Percentiles rank a stretch among this genome's conserved stretches.
phyloP scores from a whole-genome alignment of 2,888 invertebrate species.

The Marronus borbonicus region DNA sequence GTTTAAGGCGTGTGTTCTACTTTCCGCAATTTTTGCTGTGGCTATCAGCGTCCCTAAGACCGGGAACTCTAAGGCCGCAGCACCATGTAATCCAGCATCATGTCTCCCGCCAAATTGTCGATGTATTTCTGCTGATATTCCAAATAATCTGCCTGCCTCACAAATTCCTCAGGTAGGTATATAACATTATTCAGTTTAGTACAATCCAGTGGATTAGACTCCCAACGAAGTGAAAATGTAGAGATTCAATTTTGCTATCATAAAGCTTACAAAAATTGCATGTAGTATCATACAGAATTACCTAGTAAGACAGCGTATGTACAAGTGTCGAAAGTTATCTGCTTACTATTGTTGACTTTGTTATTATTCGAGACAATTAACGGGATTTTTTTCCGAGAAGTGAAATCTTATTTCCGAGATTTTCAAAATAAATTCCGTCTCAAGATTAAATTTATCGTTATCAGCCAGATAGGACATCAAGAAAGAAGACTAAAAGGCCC shows the following conservation, averaged over 20 bases:
- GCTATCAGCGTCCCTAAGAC: neutral
- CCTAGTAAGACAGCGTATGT: too few relatives aligned
- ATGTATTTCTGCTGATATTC: constrained; percentile 72
- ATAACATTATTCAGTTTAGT: neutral
- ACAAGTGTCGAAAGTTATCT: too few relatives aligned
- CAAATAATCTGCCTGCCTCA: constrained; percentile 68
- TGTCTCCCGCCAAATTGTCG: constrained; percentile 74
- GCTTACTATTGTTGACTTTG: too few relatives aligned
- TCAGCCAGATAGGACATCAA: too few relatives aligned
- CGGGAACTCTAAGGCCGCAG: constrained; percentile 23
- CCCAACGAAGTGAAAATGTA: neutral
- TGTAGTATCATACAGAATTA: too few relatives aligned
- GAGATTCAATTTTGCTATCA: neutral
- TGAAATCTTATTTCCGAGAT: too few relatives aligned
- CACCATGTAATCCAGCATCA: constrained; percentile 58
- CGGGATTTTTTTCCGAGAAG: too few relatives aligned
- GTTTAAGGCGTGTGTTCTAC: constrained; percentile 21
- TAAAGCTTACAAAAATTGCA: neutral
- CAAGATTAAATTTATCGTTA: too few relatives aligned
- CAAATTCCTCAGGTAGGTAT: constrained; percentile 76
- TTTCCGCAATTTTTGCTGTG: constrained; percentile 17
- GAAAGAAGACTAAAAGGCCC: too few relatives aligned
- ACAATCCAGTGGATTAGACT: too few relatives aligned
- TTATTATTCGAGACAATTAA: too few relatives aligned
- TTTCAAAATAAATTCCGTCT: too few relatives aligned